Conservation (phyloP, 2,113 vertebrate species). For the Gymnocephalus cernua region DNA sequence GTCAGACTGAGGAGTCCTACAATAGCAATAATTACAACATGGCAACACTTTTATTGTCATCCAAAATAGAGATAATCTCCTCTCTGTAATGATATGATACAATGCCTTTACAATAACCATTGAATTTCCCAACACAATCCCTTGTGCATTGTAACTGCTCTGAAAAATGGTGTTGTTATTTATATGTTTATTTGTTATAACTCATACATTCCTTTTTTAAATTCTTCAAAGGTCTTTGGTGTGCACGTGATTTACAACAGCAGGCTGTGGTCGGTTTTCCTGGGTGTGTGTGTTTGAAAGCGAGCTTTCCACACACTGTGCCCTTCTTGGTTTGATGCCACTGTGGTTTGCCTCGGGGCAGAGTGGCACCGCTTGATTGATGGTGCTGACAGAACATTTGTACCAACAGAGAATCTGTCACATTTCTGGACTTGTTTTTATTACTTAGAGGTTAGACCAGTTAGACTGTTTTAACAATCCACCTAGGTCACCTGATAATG, state of each 20-base stretch:
- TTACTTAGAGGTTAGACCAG: slow-evolving; percentile 26
- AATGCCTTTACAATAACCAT: slow-evolving; percentile 58
- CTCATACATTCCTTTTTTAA: slow-evolving; percentile 62
- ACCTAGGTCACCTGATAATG: slow-evolving; percentile 27
- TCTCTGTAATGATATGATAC: slow-evolving; percentile 63
- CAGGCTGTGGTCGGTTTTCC: slow-evolving; percentile 64
- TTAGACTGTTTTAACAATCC: slow-evolving; percentile 43
- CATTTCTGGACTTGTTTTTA: slow-evolving; percentile 58
- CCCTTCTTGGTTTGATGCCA: slow-evolving; percentile 75
- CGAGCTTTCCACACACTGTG: slow-evolving; percentile 69
- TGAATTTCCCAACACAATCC: slow-evolving; percentile 61
- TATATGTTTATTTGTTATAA: slow-evolving; percentile 77
- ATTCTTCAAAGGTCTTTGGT: slow-evolving; percentile 72
- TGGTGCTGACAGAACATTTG: slow-evolving; percentile 77
- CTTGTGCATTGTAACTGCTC: slow-evolving; percentile 57
- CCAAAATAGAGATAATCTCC: slow-evolving; percentile 74
- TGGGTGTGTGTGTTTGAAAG: slow-evolving; percentile 70
- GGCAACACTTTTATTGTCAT: slow-evolving; percentile 65
- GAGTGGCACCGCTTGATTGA: slow-evolving; percentile 84
- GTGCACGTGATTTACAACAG: slow-evolving; percentile 76
- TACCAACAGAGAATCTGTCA: slow-evolving; percentile 59
- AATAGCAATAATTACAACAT: slow-evolving; percentile 70
- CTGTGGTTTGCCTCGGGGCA: slow-evolving; percentile 79
- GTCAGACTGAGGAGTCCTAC: slow-evolving; percentile 51
- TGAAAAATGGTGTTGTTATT: slow-evolving; percentile 66